phyloP scores from a whole-genome alignment of 2,888 invertebrate genomes.

The Trachelus tabidus region DNA sequence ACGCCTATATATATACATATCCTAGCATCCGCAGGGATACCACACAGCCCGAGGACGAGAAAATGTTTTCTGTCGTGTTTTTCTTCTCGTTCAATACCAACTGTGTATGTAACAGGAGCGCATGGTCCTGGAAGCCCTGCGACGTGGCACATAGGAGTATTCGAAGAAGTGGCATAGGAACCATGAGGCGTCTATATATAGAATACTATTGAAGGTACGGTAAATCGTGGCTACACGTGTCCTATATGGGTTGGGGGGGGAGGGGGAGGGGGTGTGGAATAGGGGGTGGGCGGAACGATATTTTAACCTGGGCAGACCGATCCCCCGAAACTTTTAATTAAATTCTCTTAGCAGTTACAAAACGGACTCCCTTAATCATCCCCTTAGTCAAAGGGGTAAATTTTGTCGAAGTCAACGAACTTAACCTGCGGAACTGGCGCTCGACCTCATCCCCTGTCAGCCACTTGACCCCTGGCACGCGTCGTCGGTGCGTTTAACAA shows the following conservation, averaged over 20 bases:
- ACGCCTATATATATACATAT: not conserved
- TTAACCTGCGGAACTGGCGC: not conserved
- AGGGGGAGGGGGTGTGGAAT: no score
- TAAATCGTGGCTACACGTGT: not conserved
- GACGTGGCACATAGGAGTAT: not conserved
- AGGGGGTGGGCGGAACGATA: not conserved
- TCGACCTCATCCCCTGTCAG: not conserved
- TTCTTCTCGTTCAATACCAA: constrained; percentile 4
- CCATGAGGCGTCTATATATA: not conserved
- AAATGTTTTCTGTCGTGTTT: not conserved
- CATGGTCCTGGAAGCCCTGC: not conserved
- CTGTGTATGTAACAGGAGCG: not conserved
- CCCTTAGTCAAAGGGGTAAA: not conserved
- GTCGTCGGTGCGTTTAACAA: not conserved
- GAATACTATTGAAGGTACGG: not conserved
- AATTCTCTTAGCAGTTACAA: constrained; percentile 25
- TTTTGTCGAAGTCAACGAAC: not conserved
- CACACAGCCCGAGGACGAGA: not conserved
- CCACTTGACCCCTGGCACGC: not conserved
- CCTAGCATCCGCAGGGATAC: not conserved
- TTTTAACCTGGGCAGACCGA: not conserved
- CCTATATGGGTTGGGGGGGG: no score
- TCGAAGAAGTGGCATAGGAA: not conserved
- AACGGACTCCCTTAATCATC: constrained; percentile 30
- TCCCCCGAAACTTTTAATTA: constrained; percentile 32